Evolutionary conservation across 2,113 vertebrate species (phyloP).

Genomic region (Aythya baeri): DNA sequence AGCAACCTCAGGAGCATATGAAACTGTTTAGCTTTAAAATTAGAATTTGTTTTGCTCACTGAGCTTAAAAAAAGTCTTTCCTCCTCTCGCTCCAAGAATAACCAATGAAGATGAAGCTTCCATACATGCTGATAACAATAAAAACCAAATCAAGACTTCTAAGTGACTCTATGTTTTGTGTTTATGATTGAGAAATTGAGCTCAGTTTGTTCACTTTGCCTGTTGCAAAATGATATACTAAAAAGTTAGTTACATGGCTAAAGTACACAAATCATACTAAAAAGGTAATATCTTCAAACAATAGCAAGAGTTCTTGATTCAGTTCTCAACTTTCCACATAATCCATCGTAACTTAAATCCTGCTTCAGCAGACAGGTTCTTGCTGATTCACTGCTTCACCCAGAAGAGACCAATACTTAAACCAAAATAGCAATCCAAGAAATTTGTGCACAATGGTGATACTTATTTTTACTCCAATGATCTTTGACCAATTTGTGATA

Average conservation of each 20-base stretch:
- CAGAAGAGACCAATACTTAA: neutral
- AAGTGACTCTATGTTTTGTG: neutral
- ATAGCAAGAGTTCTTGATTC: neutral
- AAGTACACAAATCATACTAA: neutral
- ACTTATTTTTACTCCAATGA: neutral
- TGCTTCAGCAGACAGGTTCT: neutral
- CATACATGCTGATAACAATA: neutral
- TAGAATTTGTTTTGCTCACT: neutral
- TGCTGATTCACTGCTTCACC: neutral
- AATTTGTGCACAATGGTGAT: neutral
- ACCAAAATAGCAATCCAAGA: neutral
- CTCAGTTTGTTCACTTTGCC: neutral
- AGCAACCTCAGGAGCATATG: neutral
- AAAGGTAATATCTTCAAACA: neutral
- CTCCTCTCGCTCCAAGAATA: neutral
- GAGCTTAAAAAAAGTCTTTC: neutral
- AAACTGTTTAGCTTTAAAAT: neutral
- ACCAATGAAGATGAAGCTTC: neutral
- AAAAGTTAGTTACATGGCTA: neutral
- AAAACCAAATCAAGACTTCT: neutral
- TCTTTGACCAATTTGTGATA: accelerated
- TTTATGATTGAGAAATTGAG: neutral
- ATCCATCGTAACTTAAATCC: neutral
- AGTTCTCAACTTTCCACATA: neutral
- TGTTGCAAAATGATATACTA: neutral